A percentile compares a stretch with the other conserved stretches of the same genome.
phyloP scores from a whole-genome alignment of 2,113 vertebrate species.

The Picathartes gymnocephalus region DNA sequence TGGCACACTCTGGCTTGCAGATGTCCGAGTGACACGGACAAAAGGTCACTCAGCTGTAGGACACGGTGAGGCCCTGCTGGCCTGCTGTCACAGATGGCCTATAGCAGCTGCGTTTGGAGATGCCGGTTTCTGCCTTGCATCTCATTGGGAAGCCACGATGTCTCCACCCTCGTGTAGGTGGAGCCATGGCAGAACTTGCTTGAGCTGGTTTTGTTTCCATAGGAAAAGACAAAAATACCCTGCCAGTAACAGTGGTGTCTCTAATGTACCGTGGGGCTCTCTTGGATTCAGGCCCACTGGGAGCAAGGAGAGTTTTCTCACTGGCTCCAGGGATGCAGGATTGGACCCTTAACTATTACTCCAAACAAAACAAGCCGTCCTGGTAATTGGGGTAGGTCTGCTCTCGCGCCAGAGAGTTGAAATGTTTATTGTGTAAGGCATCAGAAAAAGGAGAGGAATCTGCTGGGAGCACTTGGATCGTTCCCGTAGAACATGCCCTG shows the following conservation, averaged over 20 bases:
- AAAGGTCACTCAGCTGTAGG: not conserved
- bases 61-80: accelerated
- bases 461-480: slow-evolving; percentile 57
- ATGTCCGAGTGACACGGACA: not conserved
- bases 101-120: not conserved
- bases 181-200: not conserved
- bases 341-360: slow-evolving; percentile 10
- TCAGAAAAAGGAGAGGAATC: slow-evolving; percentile 54
- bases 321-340: not conserved
- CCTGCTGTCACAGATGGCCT: not conserved
- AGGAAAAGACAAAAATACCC: not conserved
- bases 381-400: slow-evolving; percentile 52
- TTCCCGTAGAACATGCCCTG: not conserved
- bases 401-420: not conserved
- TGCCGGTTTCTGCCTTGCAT: not conserved
- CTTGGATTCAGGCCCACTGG: not conserved
- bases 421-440: slow-evolving; percentile 57
- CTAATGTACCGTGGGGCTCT: not conserved
- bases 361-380: slow-evolving; percentile 46
- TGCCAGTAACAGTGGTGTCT: not conserved
- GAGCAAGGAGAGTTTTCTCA: not conserved
- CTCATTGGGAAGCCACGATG: not conserved
- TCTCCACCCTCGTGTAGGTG: slow-evolving; percentile 23
- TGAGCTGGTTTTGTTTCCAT: not conserved
- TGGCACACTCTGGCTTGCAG: not conserved